Evolutionary conservation across 2,888 invertebrate genomes (phyloP).

Genomic region (Rhaphigaster nebulosa): DNA sequence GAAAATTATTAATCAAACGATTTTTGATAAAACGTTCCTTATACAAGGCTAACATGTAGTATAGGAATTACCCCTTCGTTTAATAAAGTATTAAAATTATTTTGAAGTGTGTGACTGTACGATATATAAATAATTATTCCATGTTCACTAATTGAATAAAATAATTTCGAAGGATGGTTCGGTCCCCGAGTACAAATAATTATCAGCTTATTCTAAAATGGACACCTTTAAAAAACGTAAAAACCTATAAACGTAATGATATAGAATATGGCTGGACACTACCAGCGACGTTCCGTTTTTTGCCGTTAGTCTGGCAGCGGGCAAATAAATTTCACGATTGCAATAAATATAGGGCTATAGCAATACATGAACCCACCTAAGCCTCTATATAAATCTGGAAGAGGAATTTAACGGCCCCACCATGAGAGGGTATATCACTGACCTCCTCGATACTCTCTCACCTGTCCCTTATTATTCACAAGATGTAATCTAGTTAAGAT

Average conservation of each 20-base stretch:
- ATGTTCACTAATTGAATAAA: too few species aligned
- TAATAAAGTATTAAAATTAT: too few species aligned
- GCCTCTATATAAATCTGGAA: conserved; percentile 2
- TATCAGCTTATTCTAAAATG: not conserved
- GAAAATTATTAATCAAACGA: too few species aligned
- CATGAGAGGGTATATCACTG: not conserved
- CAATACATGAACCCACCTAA: not conserved
- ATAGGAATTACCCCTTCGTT: too few species aligned
- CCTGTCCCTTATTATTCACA: conserved; percentile 51
- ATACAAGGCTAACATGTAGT: too few species aligned
- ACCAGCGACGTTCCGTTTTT: not conserved
- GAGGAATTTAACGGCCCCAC: not conserved
- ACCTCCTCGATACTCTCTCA: not conserved
- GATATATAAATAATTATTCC: too few species aligned
- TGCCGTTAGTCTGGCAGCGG: not conserved
- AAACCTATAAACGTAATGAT: not conserved
- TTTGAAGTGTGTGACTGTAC: too few species aligned
- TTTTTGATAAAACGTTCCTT: too few species aligned
- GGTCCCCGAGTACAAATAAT: too few species aligned
- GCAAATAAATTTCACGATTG: not conserved
- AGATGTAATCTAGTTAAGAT: conserved; percentile 53
- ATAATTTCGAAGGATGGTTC: too few species aligned
- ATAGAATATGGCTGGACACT: not conserved
- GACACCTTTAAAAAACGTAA: not conserved
- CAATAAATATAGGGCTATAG: not conserved